Evolutionary conservation across 2,113 vertebrate genomes (phyloP).

Genomic region (Hoplias malabaricus): DNA sequence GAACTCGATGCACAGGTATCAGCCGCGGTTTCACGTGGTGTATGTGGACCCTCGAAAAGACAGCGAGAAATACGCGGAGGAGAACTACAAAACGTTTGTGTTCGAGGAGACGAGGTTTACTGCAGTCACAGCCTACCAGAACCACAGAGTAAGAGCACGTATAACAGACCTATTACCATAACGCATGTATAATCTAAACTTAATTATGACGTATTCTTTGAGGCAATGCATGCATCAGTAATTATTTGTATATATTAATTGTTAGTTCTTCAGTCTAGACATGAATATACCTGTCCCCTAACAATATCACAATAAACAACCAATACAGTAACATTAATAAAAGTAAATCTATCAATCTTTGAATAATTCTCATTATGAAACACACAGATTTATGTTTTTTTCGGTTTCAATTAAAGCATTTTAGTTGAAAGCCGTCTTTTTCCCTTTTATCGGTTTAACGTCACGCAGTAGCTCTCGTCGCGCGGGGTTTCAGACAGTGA

Average conservation of each 20-base stretch:
- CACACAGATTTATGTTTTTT: no score
- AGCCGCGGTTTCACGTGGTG: slow-evolving; percentile 96
- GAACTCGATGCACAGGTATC: slow-evolving; percentile 99
- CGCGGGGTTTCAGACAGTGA: slow-evolving; percentile 76
- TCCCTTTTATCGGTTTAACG: slow-evolving; percentile 80
- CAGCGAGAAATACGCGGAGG: slow-evolving; percentile 96
- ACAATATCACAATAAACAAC: no score
- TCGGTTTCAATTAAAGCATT: no score
- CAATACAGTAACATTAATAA: no score
- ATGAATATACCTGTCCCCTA: no score
- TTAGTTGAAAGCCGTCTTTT: slow-evolving; percentile 35
- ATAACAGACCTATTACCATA: background rate
- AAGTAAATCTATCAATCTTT: no score
- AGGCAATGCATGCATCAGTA: no score
- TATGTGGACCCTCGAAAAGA: slow-evolving; percentile 97
- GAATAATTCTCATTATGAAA: no score
- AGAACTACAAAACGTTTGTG: slow-evolving; percentile 98
- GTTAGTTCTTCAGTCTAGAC: no score
- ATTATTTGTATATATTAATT: no score
- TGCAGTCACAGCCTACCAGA: slow-evolving; percentile 96
- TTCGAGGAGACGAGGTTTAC: slow-evolving; percentile 98
- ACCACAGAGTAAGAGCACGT: slow-evolving; percentile 85
- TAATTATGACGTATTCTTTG: no score
- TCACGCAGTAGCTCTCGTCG: slow-evolving; percentile 79
- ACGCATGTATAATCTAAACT: no score